phyloP scores from a whole-genome alignment of 1,140 invertebrate genomes.

The Camponotus pennsylvanicus region DNA sequence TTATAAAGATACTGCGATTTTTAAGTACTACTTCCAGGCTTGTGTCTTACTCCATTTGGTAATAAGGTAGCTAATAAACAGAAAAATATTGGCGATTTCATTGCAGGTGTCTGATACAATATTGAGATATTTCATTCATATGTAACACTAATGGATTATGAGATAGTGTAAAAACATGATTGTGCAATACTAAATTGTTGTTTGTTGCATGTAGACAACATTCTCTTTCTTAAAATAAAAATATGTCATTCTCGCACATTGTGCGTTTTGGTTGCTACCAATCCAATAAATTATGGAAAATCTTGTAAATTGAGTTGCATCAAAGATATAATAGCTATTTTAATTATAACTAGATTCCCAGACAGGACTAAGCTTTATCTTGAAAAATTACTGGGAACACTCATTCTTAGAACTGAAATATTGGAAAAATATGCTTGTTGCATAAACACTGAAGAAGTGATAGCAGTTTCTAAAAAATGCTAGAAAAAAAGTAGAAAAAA shows the following conservation, averaged over 20 bases:
- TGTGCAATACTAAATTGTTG: constrained; percentile 99
- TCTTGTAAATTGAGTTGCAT: constrained; percentile 97
- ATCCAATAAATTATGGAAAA: constrained; percentile 99
- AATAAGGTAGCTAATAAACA: constrained; percentile 86
- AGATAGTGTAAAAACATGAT: constrained; percentile 93
- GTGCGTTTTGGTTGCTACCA: constrained; percentile 98
- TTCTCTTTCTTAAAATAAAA: constrained; percentile 95
- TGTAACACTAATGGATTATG: constrained; percentile 91
- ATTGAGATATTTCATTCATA: constrained; percentile 83
- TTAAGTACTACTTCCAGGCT: constrained; percentile 94
- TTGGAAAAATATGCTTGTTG: constrained; percentile 94
- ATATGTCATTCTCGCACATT: constrained; percentile 94
- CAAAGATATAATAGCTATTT: constrained; percentile 97
- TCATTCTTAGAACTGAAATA: constrained; percentile 95
- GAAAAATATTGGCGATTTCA: not conserved
- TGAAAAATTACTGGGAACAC: constrained; percentile 98
- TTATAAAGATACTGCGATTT: constrained; percentile 92
- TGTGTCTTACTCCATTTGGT: constrained; percentile 96
- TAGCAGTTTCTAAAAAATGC: constrained; percentile 90
- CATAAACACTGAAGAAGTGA: constrained; percentile 91
- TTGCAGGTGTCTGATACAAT: not conserved
- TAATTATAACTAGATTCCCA: constrained; percentile 95
- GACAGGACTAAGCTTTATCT: constrained; percentile 93
- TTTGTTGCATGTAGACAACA: constrained; percentile 98
- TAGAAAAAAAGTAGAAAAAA: constrained; percentile 85